Evolutionary conservation across 2,797 vertebrate genomes (phyloP).

Genomic region (Esox masquinongy): DNA sequence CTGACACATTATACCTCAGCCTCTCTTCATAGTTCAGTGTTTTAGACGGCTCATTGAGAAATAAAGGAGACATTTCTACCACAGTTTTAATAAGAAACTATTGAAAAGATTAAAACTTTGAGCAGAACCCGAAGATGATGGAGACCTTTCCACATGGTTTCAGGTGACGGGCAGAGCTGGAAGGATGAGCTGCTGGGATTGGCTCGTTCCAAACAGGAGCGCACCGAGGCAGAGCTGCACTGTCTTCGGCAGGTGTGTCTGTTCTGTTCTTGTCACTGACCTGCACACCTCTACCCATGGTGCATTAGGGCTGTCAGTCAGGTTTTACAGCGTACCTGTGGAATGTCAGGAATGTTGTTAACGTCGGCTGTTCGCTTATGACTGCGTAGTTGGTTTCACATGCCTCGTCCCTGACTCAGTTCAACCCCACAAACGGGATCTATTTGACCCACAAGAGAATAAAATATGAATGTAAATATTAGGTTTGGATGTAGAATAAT

Average conservation of each 20-base stretch:
- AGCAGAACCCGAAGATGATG: too few species aligned
- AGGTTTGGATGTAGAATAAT: too few species aligned
- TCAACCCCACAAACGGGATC: not conserved
- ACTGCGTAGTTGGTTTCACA: not conserved
- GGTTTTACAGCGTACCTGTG: constrained; percentile 9
- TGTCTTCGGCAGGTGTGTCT: constrained; percentile 69
- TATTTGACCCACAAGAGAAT: not conserved
- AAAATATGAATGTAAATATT: not conserved
- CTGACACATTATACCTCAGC: not conserved
- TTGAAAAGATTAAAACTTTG: too few species aligned
- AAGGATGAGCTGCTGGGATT: constrained; percentile 75
- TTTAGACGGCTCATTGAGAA: too few species aligned
- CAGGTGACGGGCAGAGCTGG: constrained; percentile 73
- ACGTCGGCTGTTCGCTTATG: not conserved
- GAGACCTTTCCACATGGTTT: not conserved
- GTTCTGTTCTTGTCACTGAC: not conserved
- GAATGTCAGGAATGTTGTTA: not conserved
- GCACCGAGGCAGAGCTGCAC: constrained; percentile 67
- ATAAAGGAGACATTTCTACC: too few species aligned
- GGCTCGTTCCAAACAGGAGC: constrained; percentile 74
- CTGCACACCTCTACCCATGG: not conserved
- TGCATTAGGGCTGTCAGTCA: constrained; percentile 9
- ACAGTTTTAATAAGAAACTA: not conserved
- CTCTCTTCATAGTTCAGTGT: too few species aligned
- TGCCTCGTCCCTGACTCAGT: not conserved